Evolutionary conservation across 53 echinoderm and acorn worm species (phyloP), one percentile per base, ranked within the genome.

Genomic region (Holothuria scabra): DNA sequence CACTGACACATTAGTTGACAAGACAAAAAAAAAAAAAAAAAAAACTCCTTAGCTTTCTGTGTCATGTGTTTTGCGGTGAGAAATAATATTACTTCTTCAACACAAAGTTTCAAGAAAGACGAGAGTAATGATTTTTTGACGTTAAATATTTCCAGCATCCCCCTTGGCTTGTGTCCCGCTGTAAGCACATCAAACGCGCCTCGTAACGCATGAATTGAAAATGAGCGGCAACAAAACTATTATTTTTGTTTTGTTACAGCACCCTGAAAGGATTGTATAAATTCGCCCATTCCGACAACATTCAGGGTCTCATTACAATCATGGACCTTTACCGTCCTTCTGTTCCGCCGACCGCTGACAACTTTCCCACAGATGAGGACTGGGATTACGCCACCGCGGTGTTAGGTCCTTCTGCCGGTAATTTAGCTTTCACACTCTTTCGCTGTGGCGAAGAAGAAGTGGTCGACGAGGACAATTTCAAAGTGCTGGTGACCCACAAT

Each of bases 261-360:
- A 35, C 78, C 8, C 91, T 76, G 52, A 92, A 67, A 34, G 94
- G 89, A 2, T 65, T 59, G 38, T 92, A 91, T 79, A 91, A 94
- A 67, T 91, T 94, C 83, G 94, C 69, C 34, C 94, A 94, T 67
- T 90, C 90, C 3, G 89, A 92, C 24, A 94, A 91, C 41, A 32
- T 94, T 13, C 37, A 89, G 14, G 87, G 89, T 12, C 78, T 94
- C 8, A 60, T 83, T 18, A 19, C 91, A 2, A 46, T 94, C 41
- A 70, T 92, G 64, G 79, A 65, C 37, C 89, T 92, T 0, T 89
- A 66, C 33, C 66, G 71, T 35, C 88, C 88, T 37, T 57, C 81
- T 1, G 56, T 59, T 0, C 44, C 76, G 24, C 89, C 88, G 5
- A 32, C 34, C 7, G 86, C 89, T 12, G 58, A 84, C 12, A 88